Evolutionary conservation across 2,888 invertebrate genomes (phyloP), one percentile per base, ranked within the genome.

Genomic region (Harpalus rubripes): DNA sequence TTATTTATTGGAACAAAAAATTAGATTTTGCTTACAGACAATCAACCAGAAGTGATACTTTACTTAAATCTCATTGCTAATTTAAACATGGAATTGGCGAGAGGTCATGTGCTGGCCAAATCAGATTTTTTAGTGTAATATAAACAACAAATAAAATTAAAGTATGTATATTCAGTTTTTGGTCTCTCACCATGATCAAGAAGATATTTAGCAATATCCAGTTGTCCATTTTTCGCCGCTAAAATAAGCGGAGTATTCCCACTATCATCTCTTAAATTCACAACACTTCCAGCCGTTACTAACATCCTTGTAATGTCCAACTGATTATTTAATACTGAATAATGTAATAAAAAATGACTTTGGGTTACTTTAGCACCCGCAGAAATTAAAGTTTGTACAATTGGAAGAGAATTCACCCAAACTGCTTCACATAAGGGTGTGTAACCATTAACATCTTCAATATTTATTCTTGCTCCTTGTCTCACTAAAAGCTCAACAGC

Each of bases 341-440:
- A 93, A 88, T 96, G 96, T 76, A 96, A 90, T 59, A 96, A 91
- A 89, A 93, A 93, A 89, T 95, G 95, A 0, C 94, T 94, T 86
- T 95, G 95, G 59, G 95, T 93, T 10, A 95, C 92, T 79, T 95
- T 93, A 1, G 96, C 96, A 8, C 96, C 95, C 32, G 93, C 92
- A 44, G 92, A 90, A 81, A 96, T 88, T 32, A 96, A 91, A 56
- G 93, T 90, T 87, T 93, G 92, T 8, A 95, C 93, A 86, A 95
- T 92, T 15, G 92, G 90, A 0, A 93, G 91, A 87, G 93, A 92
- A 87, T 94, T 94, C 87, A 93, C 93, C 92, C 94, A 94, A 18
- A 96, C 95, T 8, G 96, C 95, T 89, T 95, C 93, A 90, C 95
- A 94, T 59, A 96, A 91, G 5, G 96, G 94, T 0, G 96, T 95